Evolutionary conservation across 2,113 vertebrate species (phyloP), one percentile per base, ranked within the genome.

Genomic region (Apaloderma vittatum): DNA sequence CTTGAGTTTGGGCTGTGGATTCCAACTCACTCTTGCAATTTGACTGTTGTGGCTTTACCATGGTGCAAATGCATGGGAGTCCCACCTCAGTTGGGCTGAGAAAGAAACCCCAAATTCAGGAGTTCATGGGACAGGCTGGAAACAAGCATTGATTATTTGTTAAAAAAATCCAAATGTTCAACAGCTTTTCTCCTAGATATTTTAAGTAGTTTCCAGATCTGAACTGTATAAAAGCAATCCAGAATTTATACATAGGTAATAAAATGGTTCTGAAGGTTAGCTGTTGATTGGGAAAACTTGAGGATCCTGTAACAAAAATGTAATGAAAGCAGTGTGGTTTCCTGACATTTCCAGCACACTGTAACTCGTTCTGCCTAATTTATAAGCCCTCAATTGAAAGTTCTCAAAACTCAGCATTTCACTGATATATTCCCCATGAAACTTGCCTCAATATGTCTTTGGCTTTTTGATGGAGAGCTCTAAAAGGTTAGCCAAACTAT

Each of bases 281-380:
- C 34, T 89, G 34, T 58, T 96, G 40, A 78, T 58, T 32, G 23
- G 40, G 45, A 96, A 96, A 93, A 72, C 24, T 45, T 86, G 30
- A 94, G 68, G 48, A 89, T 87, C 15, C 45, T 55, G 21, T 45
- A 78, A 92, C 58, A 75, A 95, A 88, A 90, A 15, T 29, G 9
- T 84, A 93, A 92, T 68, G 57, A 81, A 96, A 95, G 30, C 62
- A 91, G 57, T 61, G 63, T 77, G 63, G 62, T 63, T 93, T 92
- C 51, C 80, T 95, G 83, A 68, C 4, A 59, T 90, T 96, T 92
- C 55, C 34, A 63, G 46, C 1, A 0, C 46, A 71, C 15, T 75
- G 16, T 82, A 93, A 84, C 81, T 81, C 65, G 78, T 78, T 81
- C 70, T 45, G 12, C 4, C 2, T 45, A 73, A 92, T 86, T 93